These are phyloP conservation scores for Tetanocera ferruginea DNA, from an alignment of 2,888 invertebrate genomes.

Conservation along the genomic window DNA sequence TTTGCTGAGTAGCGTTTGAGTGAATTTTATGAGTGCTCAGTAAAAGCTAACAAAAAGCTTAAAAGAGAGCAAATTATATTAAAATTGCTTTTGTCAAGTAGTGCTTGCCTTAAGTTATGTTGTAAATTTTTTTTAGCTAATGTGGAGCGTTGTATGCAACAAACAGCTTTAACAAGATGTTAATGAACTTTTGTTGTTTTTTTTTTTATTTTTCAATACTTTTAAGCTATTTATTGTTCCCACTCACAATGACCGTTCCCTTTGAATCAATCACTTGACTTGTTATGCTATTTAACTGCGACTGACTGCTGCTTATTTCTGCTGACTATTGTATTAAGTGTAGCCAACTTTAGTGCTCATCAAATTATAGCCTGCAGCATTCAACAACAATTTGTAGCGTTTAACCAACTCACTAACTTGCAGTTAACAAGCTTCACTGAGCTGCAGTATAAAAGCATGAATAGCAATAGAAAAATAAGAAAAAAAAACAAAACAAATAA, in stretches of 20 bases:
- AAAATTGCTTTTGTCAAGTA: no score
- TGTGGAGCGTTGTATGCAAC: no score
- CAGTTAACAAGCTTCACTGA: not conserved
- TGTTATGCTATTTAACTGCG: not conserved
- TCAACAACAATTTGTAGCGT: not conserved
- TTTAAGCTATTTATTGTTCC: no score
- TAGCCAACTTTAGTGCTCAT: not conserved
- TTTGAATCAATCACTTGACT: not conserved
- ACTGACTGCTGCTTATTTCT: not conserved
- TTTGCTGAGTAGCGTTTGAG: not conserved
- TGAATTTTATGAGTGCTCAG: no score
- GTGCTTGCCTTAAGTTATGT: no score
- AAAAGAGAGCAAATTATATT: no score
- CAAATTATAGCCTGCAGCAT: constrained; percentile 1
- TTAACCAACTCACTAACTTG: not conserved
- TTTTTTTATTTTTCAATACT: not conserved
- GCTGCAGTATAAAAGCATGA: no score
- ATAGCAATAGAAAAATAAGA: not conserved
- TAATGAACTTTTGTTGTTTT: not conserved
- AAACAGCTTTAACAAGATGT: no score
- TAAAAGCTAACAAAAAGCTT: not conserved
- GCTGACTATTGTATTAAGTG: not conserved
- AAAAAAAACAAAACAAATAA: no score
- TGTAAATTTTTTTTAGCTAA: no score
- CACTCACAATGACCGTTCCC: no score